phyloP scores from a whole-genome alignment of 1,140 invertebrate species.

The Drosophila melanogaster region Release_6_plus_ISO1_MT NT_037436.4:2480501-2481000 shows the following conservation, averaged over 20 bases:
- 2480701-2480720: slow-evolving; percentile 48
- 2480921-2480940: background rate
- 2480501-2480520: slow-evolving; percentile 58
- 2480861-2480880: too few species aligned
- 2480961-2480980: background rate
- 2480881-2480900: background rate
- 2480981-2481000: slow-evolving; percentile 67
- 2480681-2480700: slow-evolving; percentile 61
- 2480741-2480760: slow-evolving; percentile 40
- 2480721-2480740: slow-evolving; percentile 23
- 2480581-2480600: slow-evolving; percentile 50
- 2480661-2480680: slow-evolving; percentile 46
- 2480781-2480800: background rate
- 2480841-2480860: too few species aligned
- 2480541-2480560: slow-evolving; percentile 65
- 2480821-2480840: too few species aligned
- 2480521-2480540: slow-evolving; percentile 70
- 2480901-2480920: background rate
- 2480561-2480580: slow-evolving; percentile 44
- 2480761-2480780: slow-evolving; percentile 23
- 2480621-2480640: background rate
- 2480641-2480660: slow-evolving; percentile 22
- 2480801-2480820: background rate
- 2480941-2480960: slow-evolving; percentile 21
- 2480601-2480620: slow-evolving; percentile 1